phyloP scores from a whole-genome alignment of 35 echinoderm and acorn worm species.

The Apostichopus californicus region DNA sequence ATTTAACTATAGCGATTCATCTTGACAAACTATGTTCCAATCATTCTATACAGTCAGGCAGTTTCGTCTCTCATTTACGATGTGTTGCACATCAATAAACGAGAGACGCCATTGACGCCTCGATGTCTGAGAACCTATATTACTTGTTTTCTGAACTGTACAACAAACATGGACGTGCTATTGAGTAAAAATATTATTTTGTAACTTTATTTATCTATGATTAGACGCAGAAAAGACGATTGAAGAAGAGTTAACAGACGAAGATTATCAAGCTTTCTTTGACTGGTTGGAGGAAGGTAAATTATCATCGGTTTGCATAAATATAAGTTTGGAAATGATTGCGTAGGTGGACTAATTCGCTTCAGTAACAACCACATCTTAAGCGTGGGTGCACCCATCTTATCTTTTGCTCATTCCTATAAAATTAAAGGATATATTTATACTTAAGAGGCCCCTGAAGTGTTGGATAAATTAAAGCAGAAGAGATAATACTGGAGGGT shows the following conservation, averaged over 20 bases:
- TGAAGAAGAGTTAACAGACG: slow-evolving; percentile 11
- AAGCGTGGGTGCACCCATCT: slow-evolving; percentile 9
- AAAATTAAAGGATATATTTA: neutral
- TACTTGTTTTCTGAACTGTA: too few species aligned
- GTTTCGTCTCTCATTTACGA: too few species aligned
- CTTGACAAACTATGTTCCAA: too few species aligned
- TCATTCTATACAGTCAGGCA: too few species aligned
- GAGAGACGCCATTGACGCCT: too few species aligned
- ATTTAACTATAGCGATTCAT: too few species aligned
- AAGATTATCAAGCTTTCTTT: slow-evolving; percentile 31
- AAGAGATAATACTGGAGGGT: neutral
- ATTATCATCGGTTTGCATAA: neutral
- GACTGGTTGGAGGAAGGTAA: slow-evolving; percentile 19
- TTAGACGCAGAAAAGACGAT: neutral
- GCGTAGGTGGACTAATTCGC: neutral
- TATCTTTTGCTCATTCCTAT: neutral
- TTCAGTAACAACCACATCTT: neutral
- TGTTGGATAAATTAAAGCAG: neutral
- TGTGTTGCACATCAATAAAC: too few species aligned
- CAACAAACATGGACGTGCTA: too few species aligned
- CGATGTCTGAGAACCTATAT: too few species aligned
- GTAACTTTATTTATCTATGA: neutral
- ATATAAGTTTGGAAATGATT: neutral
- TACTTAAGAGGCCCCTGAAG: neutral
- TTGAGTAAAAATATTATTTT: too few species aligned